Evolutionary conservation across 1,140 invertebrate genomes (phyloP).

Genomic region (Lucilia cuprina): DNA sequence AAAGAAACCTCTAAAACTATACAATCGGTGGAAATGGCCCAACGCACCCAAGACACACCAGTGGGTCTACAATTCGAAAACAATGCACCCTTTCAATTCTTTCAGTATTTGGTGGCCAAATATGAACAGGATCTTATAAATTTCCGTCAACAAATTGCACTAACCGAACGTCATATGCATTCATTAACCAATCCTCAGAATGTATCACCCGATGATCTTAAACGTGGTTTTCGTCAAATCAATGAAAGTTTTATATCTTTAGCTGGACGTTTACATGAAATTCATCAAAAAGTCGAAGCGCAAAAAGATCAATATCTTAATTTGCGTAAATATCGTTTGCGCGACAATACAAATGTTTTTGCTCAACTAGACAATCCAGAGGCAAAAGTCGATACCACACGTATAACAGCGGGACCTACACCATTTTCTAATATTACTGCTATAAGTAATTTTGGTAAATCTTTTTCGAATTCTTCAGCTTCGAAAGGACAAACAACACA

Average conservation of each 20-base stretch:
- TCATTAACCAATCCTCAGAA: conserved; percentile 72
- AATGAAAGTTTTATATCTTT: conserved; percentile 86
- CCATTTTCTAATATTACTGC: conserved; percentile 66
- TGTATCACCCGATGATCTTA: conserved; percentile 73
- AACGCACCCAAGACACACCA: conserved; percentile 80
- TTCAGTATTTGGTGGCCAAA: conserved; percentile 73
- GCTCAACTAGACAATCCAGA: conserved; percentile 63
- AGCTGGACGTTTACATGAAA: conserved; percentile 81
- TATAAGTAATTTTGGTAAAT: conserved; percentile 53
- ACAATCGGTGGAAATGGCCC: conserved; percentile 79
- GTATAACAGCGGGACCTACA: conserved; percentile 67
- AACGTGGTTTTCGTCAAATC: conserved; percentile 74
- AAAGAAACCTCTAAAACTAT: conserved; percentile 76
- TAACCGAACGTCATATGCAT: conserved; percentile 76
- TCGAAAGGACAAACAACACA: conserved; percentile 36
- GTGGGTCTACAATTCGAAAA: conserved; percentile 80
- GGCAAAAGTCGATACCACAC: conserved; percentile 46
- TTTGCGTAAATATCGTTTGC: conserved; percentile 77
- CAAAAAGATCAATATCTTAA: conserved; percentile 86
- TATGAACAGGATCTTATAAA: conserved; percentile 77
- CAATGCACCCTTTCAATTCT: conserved; percentile 76
- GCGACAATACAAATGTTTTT: conserved; percentile 82
- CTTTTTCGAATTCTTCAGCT: conserved; percentile 42
- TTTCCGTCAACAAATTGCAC: conserved; percentile 76
- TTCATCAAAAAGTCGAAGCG: conserved; percentile 76